These are phyloP conservation scores for Sarcophaga carnaria DNA, from an alignment of 2,888 invertebrate species.

Conservation along the genomic window DNA sequence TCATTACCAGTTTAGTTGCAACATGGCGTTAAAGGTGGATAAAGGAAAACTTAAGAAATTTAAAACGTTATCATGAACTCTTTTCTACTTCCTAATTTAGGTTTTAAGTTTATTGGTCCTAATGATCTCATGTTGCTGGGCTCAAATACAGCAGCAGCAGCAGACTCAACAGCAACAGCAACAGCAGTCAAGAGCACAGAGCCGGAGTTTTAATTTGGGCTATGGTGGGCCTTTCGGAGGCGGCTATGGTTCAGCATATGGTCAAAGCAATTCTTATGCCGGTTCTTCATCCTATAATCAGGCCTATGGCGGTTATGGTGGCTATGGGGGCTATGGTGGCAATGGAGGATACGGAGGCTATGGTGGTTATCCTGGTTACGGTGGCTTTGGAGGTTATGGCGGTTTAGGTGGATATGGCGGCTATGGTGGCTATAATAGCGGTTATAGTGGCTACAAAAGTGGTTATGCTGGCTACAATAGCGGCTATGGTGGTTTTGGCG, in stretches of 20 bases:
- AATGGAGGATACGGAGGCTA: slow-evolving; percentile 56
- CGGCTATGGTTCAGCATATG: slow-evolving; percentile 44
- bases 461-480: slow-evolving; percentile 25
- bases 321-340: slow-evolving; percentile 58
- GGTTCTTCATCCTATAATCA: slow-evolving; percentile 46
- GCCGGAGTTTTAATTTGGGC: slow-evolving; percentile 53
- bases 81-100: slow-evolving; percentile 7
- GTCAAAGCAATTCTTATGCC: slow-evolving; percentile 60
- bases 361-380: slow-evolving; percentile 64
- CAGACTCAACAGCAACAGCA: not conserved
- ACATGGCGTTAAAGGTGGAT: slow-evolving; percentile 47
- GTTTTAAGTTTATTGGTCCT: slow-evolving; percentile 34
- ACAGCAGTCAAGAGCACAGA: slow-evolving; percentile 45
- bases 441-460: slow-evolving; percentile 22
- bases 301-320: slow-evolving; percentile 52
- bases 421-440: slow-evolving; percentile 39
- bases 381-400: slow-evolving; percentile 29
- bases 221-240: slow-evolving; percentile 39
- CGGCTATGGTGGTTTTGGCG: slow-evolving; percentile 50
- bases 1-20: not conserved
- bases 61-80: not conserved
- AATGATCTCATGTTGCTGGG: slow-evolving; percentile 18
- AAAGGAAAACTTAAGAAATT: not conserved
- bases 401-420: not conserved
- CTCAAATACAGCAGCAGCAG: slow-evolving; percentile 4